phyloP scores from a whole-genome alignment of 2,113 vertebrate species.

The Dryoscopus gambensis region DNA sequence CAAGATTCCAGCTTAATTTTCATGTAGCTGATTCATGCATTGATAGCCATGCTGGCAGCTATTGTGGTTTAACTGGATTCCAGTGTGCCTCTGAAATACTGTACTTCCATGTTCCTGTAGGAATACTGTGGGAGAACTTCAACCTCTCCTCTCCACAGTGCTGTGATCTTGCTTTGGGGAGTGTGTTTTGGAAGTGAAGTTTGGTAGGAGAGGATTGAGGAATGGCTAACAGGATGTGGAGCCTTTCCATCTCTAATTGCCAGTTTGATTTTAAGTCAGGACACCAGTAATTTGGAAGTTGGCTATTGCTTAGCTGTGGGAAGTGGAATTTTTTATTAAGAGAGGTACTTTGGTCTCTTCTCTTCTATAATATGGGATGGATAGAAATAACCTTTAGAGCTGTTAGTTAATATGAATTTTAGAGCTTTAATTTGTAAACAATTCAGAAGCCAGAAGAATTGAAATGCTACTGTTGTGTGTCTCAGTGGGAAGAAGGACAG shows the following conservation, averaged over 20 bases:
- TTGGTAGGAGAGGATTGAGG: neutral
- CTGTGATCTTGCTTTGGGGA: neutral
- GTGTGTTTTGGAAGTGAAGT: neutral
- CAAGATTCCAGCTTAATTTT: neutral
- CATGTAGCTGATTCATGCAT: neutral
- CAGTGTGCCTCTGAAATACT: neutral
- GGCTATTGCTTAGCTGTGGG: neutral
- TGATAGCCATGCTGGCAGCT: neutral
- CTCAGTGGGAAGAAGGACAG: neutral
- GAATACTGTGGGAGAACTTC: neutral
- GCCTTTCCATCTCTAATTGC: neutral
- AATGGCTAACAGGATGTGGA: neutral
- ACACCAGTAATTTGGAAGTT: neutral
- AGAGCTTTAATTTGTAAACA: neutral
- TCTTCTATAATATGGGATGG: neutral
- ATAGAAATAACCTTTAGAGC: neutral
- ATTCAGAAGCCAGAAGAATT: neutral
- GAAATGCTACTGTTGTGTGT: neutral
- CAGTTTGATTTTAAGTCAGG: neutral
- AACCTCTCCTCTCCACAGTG: neutral
- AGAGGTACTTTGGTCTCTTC: neutral
- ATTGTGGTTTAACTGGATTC: constrained; percentile 1
- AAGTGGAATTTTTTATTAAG: neutral
- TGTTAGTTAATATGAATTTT: neutral
- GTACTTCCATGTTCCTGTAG: neutral